These are phyloP conservation scores for Tipula vernalis DNA, from an alignment of 2,888 invertebrate genomes.

Conservation along the genomic window DNA sequence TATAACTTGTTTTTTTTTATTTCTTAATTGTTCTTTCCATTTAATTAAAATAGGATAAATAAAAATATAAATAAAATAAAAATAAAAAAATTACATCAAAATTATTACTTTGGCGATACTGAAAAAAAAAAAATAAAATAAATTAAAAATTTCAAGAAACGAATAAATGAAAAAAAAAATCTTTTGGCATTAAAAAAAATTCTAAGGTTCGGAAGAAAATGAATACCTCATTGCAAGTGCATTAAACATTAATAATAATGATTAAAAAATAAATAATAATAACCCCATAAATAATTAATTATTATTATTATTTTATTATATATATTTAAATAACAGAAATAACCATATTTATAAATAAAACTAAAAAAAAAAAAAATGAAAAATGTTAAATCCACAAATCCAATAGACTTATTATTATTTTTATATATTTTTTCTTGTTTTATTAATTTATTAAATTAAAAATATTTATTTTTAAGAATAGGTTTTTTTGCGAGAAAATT, in stretches of 20 bases:
- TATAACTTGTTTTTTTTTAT: not conserved
- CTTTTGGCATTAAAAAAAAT: slow-evolving; percentile 12
- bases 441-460: not conserved
- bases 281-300: not conserved
- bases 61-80: slow-evolving; percentile 8
- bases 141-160: slow-evolving; percentile 10
- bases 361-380: not conserved
- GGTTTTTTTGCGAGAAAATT: not conserved
- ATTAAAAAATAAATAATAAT: slow-evolving; percentile 8
- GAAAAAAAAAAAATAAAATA: no score
- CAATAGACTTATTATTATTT: not conserved
- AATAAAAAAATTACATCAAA: not conserved
- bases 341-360: not conserved
- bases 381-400: not conserved
- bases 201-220: slow-evolving; percentile 17
- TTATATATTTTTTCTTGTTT: not conserved
- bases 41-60: not conserved
- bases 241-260: slow-evolving; percentile 16
- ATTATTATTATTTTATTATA: not conserved
- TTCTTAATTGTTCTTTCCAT: slow-evolving; percentile 6
- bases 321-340: not conserved
- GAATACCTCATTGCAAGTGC: slow-evolving; percentile 23
- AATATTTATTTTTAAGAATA: not conserved
- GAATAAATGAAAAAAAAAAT: slow-evolving; percentile 14
- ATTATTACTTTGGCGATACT: slow-evolving; percentile 8